Evolutionary conservation across 2,797 vertebrate species (phyloP).

Genomic region (Chloroceryle amazona): DNA sequence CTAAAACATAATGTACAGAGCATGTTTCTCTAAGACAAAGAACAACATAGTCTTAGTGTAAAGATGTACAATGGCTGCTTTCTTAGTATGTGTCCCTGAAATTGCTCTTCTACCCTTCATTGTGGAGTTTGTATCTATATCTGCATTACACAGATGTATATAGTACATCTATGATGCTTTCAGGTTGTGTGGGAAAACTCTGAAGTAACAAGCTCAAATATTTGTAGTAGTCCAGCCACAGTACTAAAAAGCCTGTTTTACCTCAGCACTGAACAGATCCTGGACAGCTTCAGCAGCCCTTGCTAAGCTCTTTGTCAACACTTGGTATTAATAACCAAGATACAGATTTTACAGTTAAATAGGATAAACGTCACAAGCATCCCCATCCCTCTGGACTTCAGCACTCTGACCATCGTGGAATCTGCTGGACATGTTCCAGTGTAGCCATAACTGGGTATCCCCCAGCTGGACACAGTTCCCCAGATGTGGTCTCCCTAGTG

Average conservation of each 20-base stretch:
- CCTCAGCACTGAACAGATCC: neutral
- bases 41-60: neutral
- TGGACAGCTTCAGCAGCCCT: neutral
- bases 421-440: neutral
- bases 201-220: neutral
- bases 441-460: neutral
- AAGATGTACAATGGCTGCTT: neutral
- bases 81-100: neutral
- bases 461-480: neutral
- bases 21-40: neutral
- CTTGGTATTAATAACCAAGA: neutral
- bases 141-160: neutral
- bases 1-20: neutral
- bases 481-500: rapidly evolving
- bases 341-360: neutral
- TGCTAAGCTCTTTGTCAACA: neutral
- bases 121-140: neutral
- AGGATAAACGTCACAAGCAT: neutral
- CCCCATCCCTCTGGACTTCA: neutral
- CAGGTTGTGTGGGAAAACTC: neutral
- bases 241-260: neutral
- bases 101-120: neutral
- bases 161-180: neutral
- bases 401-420: neutral
- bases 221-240: neutral